These are phyloP conservation scores for Plagiodera versicolora DNA, from an alignment of 2,888 invertebrate genomes.

Conservation along the genomic window DNA sequence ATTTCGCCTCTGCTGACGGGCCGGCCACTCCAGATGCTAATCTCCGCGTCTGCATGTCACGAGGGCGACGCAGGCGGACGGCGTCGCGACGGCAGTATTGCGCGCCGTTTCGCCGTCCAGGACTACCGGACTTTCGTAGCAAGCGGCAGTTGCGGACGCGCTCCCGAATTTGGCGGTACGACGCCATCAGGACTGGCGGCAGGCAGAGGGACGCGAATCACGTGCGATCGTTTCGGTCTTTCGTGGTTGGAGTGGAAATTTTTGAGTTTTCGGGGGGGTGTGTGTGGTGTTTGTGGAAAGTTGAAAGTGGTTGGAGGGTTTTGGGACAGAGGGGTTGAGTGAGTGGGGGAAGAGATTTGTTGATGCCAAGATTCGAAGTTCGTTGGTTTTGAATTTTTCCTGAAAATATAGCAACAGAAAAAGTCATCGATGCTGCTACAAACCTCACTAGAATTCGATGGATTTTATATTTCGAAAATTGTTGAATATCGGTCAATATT, in stretches of 20 bases:
- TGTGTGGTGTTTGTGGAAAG: not conserved
- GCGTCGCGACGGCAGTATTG: slow-evolving; percentile 28
- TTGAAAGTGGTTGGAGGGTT: not conserved
- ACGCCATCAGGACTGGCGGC: not conserved
- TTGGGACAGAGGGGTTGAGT: not conserved
- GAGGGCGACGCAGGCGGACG: slow-evolving; percentile 37
- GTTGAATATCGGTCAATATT: no score
- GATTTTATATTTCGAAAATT: no score
- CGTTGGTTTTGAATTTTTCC: no score
- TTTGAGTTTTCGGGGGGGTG: not conserved
- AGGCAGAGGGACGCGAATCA: slow-evolving; percentile 13
- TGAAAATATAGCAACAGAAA: no score
- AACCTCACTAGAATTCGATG: no score
- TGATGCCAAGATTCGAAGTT: not conserved
- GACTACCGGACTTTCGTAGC: no score
- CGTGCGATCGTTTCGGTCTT: slow-evolving; percentile 15
- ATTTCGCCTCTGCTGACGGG: slow-evolving; percentile 37
- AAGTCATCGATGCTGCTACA: no score
- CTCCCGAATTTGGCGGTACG: slow-evolving; percentile 13
- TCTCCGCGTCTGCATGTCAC: slow-evolving; percentile 39
- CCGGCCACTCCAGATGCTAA: slow-evolving; percentile 39
- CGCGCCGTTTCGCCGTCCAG: slow-evolving; percentile 30
- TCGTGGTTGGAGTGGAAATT: not conserved
- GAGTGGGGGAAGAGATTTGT: not conserved
- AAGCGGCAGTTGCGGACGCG: slow-evolving; percentile 44